Evolutionary conservation across 2,888 invertebrate genomes (phyloP), one percentile per base, ranked within the genome.

Genomic region (Nephrocerus scutellatus): DNA sequence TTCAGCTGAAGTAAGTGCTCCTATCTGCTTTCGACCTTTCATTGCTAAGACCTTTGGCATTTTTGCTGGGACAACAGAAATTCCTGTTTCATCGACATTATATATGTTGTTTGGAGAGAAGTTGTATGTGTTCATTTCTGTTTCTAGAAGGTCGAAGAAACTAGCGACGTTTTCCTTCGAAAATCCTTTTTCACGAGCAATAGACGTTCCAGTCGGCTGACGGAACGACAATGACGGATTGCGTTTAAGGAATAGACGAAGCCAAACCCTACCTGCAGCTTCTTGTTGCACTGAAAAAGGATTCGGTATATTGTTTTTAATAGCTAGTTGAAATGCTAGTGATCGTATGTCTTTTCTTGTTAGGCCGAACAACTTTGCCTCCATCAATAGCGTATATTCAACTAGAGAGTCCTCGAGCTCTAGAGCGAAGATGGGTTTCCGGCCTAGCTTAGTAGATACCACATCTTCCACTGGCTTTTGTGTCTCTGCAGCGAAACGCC

Each of bases 71-170:
- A 45, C 35, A 25, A 41, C 39, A 6, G 24, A 41, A 26, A 39
- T 36, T n/a, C 41, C 37, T 6, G 36, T 47, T 41, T 41, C 39
- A 31, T 41, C 39, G 6, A 48, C 28, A 18, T 48, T 43, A 24
- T 35, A 41, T 20, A 40, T 38, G 15, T 42, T 42, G 12, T 35
- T 35, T 30, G 38, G 22, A 33, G 29, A 2, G 20, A 36, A 40
- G 10, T 36, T 30, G 19, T 38, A 38, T 16, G 18, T 41, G 9
- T 20, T 30, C n/a, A 36, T 37, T 12, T 32, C n/a, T 10, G 12
- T 12, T n/a, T n/a, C n/a, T 35, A 31, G 18, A 18, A 40, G 16
- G 29, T 23, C 29, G 16, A 38, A 41, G 12, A 44, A 36, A 31
- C 26, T 24, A 15, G 32, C 20, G 9, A 40, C 38, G n/a, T 20